Evolutionary conservation across 2,888 invertebrate species (phyloP).

Genomic region (Tineola bisselliella): DNA sequence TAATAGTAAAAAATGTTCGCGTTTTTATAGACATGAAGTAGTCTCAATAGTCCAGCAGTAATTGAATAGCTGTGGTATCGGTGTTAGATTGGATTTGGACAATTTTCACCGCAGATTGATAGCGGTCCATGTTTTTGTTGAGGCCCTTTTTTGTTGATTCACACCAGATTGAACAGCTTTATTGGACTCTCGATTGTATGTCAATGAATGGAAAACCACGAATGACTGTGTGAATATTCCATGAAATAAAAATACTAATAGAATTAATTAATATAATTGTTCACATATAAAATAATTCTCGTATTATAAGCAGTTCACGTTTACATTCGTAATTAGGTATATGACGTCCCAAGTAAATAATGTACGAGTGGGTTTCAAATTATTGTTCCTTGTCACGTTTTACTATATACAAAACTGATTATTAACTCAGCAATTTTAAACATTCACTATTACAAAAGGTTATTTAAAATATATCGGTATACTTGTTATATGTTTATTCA

Average conservation of each 20-base stretch:
- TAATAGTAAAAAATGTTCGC: background rate
- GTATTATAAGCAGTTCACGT: background rate
- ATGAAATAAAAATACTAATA: too few relatives aligned
- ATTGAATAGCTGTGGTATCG: constrained; percentile 15
- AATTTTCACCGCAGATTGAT: constrained; percentile 30
- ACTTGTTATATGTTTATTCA: too few relatives aligned
- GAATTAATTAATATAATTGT: too few relatives aligned
- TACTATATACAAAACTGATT: background rate
- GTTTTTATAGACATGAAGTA: background rate
- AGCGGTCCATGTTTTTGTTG: constrained; percentile 22
- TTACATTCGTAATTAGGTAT: background rate
- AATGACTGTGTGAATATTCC: background rate
- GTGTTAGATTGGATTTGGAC: constrained; percentile 34
- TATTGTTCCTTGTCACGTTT: background rate
- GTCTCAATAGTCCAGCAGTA: background rate
- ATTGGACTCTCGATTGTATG: background rate
- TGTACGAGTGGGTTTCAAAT: background rate
- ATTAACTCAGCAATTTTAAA: background rate
- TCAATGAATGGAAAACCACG: background rate
- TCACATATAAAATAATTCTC: background rate
- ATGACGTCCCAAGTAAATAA: background rate
- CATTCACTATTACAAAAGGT: background rate
- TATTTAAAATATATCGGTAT: background rate
- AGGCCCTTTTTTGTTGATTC: background rate
- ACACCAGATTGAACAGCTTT: constrained; percentile 1